These are phyloP conservation scores for Reticulitermes lucifugus DNA, from an alignment of 2,888 invertebrate genomes.

Conservation along the genomic window DNA sequence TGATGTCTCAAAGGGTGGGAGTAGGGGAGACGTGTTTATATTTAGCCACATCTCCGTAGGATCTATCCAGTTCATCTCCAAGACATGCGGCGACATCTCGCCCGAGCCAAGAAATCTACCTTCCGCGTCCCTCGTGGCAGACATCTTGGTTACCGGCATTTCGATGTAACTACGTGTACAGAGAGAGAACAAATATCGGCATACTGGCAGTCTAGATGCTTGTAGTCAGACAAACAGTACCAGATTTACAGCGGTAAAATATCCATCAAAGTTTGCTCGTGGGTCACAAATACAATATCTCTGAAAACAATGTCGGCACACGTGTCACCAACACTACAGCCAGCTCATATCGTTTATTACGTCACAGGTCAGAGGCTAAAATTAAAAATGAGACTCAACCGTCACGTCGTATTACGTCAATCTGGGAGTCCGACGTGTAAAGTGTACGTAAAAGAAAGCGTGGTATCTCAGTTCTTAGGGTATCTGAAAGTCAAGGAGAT, in stretches of 20 bases:
- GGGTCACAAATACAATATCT: background rate
- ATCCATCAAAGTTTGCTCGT: background rate
- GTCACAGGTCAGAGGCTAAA: too few relatives aligned
- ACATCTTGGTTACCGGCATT: background rate
- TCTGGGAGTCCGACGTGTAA: too few relatives aligned
- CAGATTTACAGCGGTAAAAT: background rate
- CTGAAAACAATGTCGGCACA: background rate
- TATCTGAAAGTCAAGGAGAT: too few relatives aligned
- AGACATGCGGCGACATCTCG: constrained; percentile 3
- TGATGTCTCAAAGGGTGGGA: background rate
- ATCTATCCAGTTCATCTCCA: constrained; percentile 18
- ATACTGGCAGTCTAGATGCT: too few relatives aligned
- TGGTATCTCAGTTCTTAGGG: too few relatives aligned
- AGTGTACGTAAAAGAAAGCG: too few relatives aligned
- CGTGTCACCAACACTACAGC: too few relatives aligned
- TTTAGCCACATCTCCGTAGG: background rate
- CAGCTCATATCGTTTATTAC: too few relatives aligned
- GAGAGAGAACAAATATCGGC: background rate
- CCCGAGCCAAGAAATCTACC: constrained; percentile 7
- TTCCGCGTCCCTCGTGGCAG: background rate
- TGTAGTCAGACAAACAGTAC: background rate
- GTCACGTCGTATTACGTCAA: too few relatives aligned
- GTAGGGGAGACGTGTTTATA: background rate
- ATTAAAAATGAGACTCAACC: too few relatives aligned
- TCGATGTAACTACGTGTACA: background rate